phyloP scores from a whole-genome alignment of 2,797 vertebrate genomes.

The Sitta carolinensis region DNA sequence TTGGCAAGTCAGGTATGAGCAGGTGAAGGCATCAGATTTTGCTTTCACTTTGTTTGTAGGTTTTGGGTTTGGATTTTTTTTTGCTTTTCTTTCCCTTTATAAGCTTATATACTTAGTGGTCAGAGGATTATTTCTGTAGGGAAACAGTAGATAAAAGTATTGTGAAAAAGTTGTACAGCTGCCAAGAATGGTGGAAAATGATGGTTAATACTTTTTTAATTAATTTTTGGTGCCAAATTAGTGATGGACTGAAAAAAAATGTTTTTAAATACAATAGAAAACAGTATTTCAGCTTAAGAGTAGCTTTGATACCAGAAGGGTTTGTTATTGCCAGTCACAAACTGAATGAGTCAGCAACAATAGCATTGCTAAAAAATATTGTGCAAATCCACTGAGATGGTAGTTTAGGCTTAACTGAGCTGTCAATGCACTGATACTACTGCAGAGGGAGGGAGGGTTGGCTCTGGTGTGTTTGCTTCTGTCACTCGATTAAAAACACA shows the following conservation, averaged over 20 bases:
- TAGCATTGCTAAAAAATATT: slow-evolving; percentile 27
- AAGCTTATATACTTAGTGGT: background rate
- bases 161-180: background rate
- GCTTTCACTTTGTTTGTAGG: background rate
- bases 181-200: background rate
- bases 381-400: slow-evolving; percentile 33
- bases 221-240: background rate
- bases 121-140: background rate
- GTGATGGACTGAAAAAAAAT: background rate
- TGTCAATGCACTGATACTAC: background rate
- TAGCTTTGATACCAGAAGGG: background rate
- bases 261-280: background rate
- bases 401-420: background rate
- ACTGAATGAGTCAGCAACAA: slow-evolving; percentile 29
- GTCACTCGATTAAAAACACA: background rate
- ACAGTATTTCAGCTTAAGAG: background rate
- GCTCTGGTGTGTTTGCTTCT: background rate
- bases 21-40: background rate
- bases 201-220: background rate
- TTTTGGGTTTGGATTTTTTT: background rate
- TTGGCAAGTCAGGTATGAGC: background rate
- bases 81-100: background rate
- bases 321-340: slow-evolving; percentile 21
- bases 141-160: background rate
- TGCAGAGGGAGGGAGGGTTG: background rate